phyloP scores from a whole-genome alignment of 2,888 invertebrate genomes.

The Oxystoma pomonae region DNA sequence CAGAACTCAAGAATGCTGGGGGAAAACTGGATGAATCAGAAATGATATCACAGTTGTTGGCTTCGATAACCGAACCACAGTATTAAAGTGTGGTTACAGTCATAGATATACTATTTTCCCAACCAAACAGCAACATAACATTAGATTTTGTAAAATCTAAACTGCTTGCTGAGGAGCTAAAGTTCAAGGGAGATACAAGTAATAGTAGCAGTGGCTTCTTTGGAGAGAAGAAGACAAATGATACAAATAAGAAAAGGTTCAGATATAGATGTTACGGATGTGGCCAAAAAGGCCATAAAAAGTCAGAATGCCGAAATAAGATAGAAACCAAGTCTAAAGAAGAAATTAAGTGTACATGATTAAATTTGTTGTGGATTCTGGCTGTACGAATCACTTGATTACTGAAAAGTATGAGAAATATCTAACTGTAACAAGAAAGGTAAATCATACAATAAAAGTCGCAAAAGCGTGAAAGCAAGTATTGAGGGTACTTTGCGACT shows the following conservation, averaged over 20 bases:
- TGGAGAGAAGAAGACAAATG: background rate
- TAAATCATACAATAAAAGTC: background rate
- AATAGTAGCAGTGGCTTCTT: background rate
- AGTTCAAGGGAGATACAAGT: background rate
- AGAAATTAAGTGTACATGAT: background rate
- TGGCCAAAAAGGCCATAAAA: background rate
- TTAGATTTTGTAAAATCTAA: background rate
- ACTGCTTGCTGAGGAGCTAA: background rate
- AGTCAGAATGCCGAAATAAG: too few species aligned
- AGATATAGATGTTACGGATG: background rate
- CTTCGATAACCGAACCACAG: background rate
- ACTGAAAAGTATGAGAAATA: background rate
- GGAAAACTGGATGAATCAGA: background rate
- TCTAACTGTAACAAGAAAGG: background rate
- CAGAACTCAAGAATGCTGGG: background rate
- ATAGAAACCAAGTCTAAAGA: background rate
- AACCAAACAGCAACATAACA: background rate
- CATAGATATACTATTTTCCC: background rate
- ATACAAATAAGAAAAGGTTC: background rate
- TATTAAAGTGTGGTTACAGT: background rate
- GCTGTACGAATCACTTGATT: background rate
- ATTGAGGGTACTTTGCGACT: background rate
- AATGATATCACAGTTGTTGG: too few species aligned
- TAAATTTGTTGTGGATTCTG: background rate
- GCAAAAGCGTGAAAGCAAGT: background rate